Conservation (phyloP, 2,797 vertebrate genomes). For the Dallia pectoralis region DNA sequence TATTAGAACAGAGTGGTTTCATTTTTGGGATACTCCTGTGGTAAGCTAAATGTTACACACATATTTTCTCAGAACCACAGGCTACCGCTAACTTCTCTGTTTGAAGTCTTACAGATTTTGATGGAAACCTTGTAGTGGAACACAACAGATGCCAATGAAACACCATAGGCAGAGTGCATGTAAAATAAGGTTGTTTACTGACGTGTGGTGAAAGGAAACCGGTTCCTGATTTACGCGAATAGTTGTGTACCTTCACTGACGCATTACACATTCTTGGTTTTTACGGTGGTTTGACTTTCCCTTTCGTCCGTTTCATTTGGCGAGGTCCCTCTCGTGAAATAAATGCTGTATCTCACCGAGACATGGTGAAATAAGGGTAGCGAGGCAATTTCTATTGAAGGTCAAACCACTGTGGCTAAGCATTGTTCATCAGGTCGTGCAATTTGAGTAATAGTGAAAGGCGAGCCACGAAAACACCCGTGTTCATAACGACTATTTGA, state of each 20-base stretch:
- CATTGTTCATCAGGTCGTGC: not conserved
- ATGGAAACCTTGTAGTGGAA: too few species aligned
- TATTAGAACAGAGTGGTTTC: conserved; percentile 27
- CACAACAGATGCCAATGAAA: too few species aligned
- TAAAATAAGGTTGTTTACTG: too few species aligned
- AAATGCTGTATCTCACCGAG: too few species aligned
- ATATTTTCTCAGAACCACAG: conserved; percentile 26
- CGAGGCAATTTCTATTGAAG: not conserved
- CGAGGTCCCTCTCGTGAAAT: too few species aligned
- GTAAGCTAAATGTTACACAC: not conserved
- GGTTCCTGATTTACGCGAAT: not conserved
- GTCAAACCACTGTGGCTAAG: not conserved
- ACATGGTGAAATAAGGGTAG: too few species aligned
- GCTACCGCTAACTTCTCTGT: not conserved
- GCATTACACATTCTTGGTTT: not conserved
- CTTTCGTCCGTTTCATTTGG: too few species aligned
- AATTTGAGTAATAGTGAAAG: not conserved
- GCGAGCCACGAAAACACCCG: not conserved
- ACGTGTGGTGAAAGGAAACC: too few species aligned
- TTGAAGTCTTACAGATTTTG: not conserved
- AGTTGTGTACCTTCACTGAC: not conserved
- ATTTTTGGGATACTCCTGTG: conserved; percentile 15
- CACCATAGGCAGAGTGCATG: too few species aligned
- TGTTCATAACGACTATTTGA: not conserved
- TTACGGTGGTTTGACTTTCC: too few species aligned